Evolutionary conservation across 2,888 invertebrate genomes (phyloP), one percentile per base, ranked within the genome.

Genomic region (Anagyrus pseudococci): DNA sequence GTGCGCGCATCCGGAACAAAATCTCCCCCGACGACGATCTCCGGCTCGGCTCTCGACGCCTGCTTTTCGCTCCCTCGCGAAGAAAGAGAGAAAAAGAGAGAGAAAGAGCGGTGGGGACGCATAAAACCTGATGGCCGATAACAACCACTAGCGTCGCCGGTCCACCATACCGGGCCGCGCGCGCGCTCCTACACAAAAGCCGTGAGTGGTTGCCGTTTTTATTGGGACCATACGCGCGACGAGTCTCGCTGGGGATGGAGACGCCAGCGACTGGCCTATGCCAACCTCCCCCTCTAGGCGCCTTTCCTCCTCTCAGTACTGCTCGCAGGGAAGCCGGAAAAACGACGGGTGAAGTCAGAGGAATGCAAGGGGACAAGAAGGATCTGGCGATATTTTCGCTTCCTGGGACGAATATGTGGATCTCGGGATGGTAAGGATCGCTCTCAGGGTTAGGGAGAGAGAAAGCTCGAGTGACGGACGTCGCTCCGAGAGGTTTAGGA

Each of bases 51-150:
- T 52, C 40, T 25, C 25, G 23, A 48, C 57, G 50, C 58, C 33
- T 52, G 17, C 19, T 7, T n/a, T 37, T 10, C 33, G 6, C 37
- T 13, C n/a, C 7, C n/a, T n/a, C n/a, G n/a, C n/a, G n/a, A n/a
- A n/a, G n/a, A n/a, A n/a, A n/a, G n/a, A n/a, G n/a, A n/a, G n/a
- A n/a, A n/a, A n/a, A n/a, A n/a, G n/a, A n/a, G n/a, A n/a, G n/a
- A n/a, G n/a, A n/a, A n/a, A n/a, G n/a, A n/a, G n/a, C 67, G 66
- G 59, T 67, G 69, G 69, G 73, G 70, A 70, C 70, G 75, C 77
- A 81, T 81, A 81, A 81, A 80, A 80, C 80, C 78, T 77, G 80
- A 81, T 81, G 79, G 79, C 80, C 80, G 80, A 81, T 80, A 81
- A 80, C 79, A 80, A 80, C 80, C 79, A 77, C 79, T 78, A 77